These are phyloP conservation scores for Nibea coibor DNA, from an alignment of 2,113 vertebrate species.

Conservation along the genomic window DNA sequence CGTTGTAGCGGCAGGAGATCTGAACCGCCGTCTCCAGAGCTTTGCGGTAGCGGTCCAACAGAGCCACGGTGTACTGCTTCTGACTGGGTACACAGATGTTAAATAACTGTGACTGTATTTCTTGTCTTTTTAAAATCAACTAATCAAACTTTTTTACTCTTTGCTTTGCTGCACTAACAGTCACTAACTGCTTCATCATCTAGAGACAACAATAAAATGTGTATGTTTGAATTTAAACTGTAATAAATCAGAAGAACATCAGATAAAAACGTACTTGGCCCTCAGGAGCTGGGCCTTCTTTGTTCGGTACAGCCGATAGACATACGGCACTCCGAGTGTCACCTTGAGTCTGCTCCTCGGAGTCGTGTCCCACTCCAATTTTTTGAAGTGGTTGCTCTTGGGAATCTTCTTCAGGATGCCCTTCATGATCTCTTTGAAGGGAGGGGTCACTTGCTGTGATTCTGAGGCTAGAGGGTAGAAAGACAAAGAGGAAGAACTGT, in stretches of 20 bases:
- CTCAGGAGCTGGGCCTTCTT: conserved; percentile 76
- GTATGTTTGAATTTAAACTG: neutral
- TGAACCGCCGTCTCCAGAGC: conserved; percentile 88
- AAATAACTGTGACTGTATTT: neutral
- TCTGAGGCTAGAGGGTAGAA: conserved; percentile 36
- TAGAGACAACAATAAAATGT: neutral
- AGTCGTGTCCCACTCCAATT: conserved; percentile 50
- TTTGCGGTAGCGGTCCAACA: conserved; percentile 83
- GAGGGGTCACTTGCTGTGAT: conserved; percentile 2
- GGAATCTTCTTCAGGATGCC: conserved; percentile 77
- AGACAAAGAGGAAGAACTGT: neutral
- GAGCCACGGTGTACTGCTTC: conserved; percentile 44
- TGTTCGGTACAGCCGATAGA: conserved; percentile 77
- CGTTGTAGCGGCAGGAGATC: conserved; percentile 86
- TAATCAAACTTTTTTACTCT: neutral
- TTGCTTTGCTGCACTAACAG: neutral
- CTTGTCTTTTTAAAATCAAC: neutral
- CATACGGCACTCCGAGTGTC: conserved; percentile 80
- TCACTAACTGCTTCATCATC: neutral
- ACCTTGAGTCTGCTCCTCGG: conserved; percentile 58
- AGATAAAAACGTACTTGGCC: conserved; percentile 72
- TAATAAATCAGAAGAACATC: neutral
- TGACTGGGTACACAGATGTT: conserved; percentile 66
- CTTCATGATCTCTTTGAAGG: conserved; percentile 60
- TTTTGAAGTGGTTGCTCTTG: neutral